Evolutionary conservation across 2,888 invertebrate genomes (phyloP).

Genomic region (Maniola hyperantus): DNA sequence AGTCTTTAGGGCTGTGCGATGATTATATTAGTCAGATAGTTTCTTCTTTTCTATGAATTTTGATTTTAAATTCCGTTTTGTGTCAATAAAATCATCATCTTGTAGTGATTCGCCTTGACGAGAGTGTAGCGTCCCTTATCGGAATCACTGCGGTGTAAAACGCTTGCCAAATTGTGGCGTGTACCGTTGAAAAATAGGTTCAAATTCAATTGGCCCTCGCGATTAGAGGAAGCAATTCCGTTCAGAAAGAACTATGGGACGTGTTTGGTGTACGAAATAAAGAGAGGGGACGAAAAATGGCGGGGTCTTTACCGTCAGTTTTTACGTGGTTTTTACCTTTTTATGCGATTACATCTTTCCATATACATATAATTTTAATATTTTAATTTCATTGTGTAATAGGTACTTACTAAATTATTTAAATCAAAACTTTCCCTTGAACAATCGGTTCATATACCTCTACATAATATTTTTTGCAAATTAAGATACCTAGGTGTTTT

Average conservation of each 20-base stretch:
- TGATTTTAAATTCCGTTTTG: no score
- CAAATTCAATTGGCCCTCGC: slow-evolving; percentile 66
- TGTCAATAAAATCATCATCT: no score
- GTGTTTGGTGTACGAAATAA: slow-evolving; percentile 64
- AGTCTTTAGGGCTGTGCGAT: no score
- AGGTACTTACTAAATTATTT: not conserved
- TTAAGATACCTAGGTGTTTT: no score
- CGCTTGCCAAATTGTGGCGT: slow-evolving; percentile 66
- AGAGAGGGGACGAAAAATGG: slow-evolving; percentile 55
- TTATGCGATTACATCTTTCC: slow-evolving; percentile 41
- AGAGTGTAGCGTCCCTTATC: slow-evolving; percentile 39
- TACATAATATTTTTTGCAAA: not conserved
- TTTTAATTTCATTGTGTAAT: slow-evolving; percentile 36
- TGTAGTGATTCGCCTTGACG: slow-evolving; percentile 3
- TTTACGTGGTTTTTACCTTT: slow-evolving; percentile 57
- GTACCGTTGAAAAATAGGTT: slow-evolving; percentile 68
- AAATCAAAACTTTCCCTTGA: not conserved
- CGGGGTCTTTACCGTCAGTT: slow-evolving; percentile 56
- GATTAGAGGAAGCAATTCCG: slow-evolving; percentile 78
- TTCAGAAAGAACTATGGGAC: slow-evolving; percentile 77
- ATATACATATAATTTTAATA: slow-evolving; percentile 40
- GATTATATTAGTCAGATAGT: no score
- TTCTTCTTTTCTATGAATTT: no score
- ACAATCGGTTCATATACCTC: not conserved
- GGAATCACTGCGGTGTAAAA: slow-evolving; percentile 60